phyloP scores from a whole-genome alignment of 1,140 invertebrate genomes.

The Apis florea region DNA sequence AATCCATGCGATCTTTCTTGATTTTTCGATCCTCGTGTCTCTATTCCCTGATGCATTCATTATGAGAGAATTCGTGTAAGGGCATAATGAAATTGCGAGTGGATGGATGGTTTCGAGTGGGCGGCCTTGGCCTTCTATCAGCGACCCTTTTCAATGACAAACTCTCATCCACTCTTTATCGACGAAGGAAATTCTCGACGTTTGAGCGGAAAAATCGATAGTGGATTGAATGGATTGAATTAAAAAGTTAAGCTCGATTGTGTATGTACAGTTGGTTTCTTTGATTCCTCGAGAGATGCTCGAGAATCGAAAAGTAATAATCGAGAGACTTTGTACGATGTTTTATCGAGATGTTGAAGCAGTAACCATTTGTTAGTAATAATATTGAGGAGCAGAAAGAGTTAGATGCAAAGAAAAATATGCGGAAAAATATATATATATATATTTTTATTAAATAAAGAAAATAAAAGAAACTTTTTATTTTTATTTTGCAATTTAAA shows the following conservation, averaged over 20 bases:
- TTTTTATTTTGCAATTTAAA: too few relatives aligned
- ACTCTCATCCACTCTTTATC: conserved; percentile 13
- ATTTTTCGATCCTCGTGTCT: not conserved
- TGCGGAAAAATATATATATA: too few relatives aligned
- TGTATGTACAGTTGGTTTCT: not conserved
- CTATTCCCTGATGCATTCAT: not conserved
- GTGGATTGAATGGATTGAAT: not conserved
- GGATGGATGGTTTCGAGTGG: not conserved
- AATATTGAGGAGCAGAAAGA: too few relatives aligned
- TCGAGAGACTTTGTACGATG: not conserved
- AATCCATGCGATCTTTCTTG: not conserved
- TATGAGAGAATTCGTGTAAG: conserved; percentile 8
- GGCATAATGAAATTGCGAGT: conserved; percentile 13
- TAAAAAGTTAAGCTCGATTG: conserved; percentile 2
- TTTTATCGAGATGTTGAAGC: not conserved
- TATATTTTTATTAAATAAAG: too few relatives aligned
- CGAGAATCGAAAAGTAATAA: not conserved
- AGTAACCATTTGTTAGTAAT: too few relatives aligned
- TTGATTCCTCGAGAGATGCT: not conserved
- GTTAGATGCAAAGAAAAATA: too few relatives aligned
- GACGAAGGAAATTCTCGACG: conserved; percentile 3
- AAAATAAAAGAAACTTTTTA: too few relatives aligned
- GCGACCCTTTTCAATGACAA: not conserved
- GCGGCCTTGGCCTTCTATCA: conserved; percentile 17
- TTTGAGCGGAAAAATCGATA: not conserved